phyloP scores from a whole-genome alignment of 1,140 invertebrate genomes.

The Hypsibius dujardini region DNA sequence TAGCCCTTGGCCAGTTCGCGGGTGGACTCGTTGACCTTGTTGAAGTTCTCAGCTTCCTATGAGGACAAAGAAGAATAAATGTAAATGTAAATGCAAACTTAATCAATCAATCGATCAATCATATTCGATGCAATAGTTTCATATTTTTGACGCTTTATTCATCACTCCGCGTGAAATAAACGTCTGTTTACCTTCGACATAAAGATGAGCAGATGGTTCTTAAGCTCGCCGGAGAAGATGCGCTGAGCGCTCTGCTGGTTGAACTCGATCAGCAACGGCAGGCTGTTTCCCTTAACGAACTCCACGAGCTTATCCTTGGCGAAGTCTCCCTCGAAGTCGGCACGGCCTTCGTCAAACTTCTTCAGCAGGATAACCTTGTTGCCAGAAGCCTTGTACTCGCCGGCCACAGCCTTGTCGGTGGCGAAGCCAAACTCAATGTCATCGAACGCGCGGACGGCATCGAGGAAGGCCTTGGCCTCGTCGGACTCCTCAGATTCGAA shows the following conservation, averaged over 20 bases:
- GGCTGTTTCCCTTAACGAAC: constrained; percentile 63
- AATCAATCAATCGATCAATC: no score
- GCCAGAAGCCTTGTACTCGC: constrained; percentile 51
- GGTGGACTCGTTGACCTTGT: constrained; percentile 53
- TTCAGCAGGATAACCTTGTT: constrained; percentile 68
- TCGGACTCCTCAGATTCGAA: constrained; percentile 64
- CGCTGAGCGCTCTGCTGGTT: constrained; percentile 82
- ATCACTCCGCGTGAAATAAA: no score
- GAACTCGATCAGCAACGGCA: constrained; percentile 91
- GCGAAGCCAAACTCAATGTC: constrained; percentile 75
- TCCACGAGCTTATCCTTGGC: constrained; percentile 50
- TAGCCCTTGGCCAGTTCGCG: constrained; percentile 65
- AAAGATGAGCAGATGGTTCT: constrained; percentile 85
- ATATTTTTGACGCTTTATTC: no score
- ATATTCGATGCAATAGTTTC: no score
- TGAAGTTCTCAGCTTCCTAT: constrained; percentile 49
- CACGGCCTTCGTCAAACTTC: constrained; percentile 84
- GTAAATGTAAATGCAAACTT: no score
- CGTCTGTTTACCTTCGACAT: constrained; percentile 47
- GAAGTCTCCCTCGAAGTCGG: constrained; percentile 53
- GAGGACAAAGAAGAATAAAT: no score
- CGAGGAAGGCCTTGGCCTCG: constrained; percentile 62
- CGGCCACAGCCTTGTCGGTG: constrained; percentile 52
- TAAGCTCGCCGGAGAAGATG: constrained; percentile 94
- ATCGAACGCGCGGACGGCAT: constrained; percentile 58